Evolutionary conservation across 2,113 vertebrate genomes (phyloP).

Genomic region (Macheiramphus alcinus): DNA sequence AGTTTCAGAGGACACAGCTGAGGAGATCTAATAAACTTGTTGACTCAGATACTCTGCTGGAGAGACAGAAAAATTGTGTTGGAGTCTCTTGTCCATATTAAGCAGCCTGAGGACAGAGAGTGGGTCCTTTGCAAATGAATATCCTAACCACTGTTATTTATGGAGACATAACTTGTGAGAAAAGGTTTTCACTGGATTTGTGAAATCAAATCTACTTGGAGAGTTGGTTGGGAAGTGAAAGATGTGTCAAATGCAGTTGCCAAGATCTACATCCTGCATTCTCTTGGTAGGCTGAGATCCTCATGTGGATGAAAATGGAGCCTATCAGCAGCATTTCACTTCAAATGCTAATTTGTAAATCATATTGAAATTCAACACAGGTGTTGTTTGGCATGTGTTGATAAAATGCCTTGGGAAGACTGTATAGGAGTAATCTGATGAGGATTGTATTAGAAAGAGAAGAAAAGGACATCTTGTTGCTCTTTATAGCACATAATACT

Average conservation of each 20-base stretch:
- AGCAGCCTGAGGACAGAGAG: background rate
- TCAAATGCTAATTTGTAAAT: background rate
- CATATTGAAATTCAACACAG: background rate
- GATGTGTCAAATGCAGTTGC: background rate
- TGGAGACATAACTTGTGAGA: background rate
- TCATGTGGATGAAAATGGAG: background rate
- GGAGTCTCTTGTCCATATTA: background rate
- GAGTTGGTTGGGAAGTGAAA: background rate
- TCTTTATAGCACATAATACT: conserved; percentile 37
- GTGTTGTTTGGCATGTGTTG: background rate
- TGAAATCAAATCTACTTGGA: background rate
- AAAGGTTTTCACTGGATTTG: background rate
- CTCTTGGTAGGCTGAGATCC: background rate
- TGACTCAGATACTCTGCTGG: background rate
- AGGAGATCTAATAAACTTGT: background rate
- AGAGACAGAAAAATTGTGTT: background rate
- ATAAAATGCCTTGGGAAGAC: conserved; percentile 5
- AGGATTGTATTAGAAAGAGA: background rate
- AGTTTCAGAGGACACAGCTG: background rate
- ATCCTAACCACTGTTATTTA: background rate
- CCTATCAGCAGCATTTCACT: background rate
- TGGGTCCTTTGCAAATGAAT: background rate
- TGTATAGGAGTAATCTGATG: background rate
- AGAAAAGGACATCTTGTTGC: conserved; percentile 34
- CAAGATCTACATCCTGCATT: background rate